Percentiles rank a stretch among this genome's conserved stretches.
These are phyloP conservation scores for Idaea aversata DNA, from an alignment of 2,888 invertebrate genomes.

Conservation along the genomic window DNA sequence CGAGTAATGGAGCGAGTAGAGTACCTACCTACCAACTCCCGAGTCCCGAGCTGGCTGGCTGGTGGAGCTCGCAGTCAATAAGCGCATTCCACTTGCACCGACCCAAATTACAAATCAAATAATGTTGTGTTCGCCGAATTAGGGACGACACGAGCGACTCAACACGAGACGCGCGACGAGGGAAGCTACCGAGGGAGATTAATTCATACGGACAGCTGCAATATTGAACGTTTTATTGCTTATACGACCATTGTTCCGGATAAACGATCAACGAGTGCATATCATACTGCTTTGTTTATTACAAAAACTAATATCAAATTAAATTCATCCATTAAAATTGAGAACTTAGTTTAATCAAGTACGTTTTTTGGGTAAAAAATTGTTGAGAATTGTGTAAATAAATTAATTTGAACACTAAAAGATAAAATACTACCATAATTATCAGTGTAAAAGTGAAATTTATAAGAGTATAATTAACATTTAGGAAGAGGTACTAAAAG, in stretches of 20 bases:
- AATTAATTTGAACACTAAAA: too few species aligned
- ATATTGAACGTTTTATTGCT: constrained; percentile 21
- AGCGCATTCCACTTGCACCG: constrained; percentile 67
- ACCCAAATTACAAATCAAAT: constrained; percentile 76
- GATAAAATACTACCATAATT: too few species aligned
- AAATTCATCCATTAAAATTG: not conserved
- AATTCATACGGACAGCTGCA: constrained; percentile 35
- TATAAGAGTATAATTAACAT: too few species aligned
- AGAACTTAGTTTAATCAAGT: not conserved
- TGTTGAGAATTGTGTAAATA: not conserved
- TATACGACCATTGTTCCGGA: constrained; percentile 12
- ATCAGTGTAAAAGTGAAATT: too few species aligned
- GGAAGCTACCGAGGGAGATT: constrained; percentile 11
- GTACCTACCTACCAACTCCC: too few species aligned
- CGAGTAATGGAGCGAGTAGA: constrained; percentile 4
- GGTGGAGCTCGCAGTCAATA: constrained; percentile 50
- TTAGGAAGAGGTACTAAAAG: too few species aligned
- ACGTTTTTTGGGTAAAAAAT: not conserved
- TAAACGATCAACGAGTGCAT: not conserved
- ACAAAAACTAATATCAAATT: not conserved
- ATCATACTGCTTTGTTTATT: not conserved
- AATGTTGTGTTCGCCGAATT: constrained; percentile 72
- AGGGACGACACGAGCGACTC: constrained; percentile 27
- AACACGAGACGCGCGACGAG: constrained; percentile 4
- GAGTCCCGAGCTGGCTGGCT: constrained; percentile 20